Percentiles rank a stretch among this genome's conserved stretches.
phyloP scores from a whole-genome alignment of 1,140 invertebrate genomes.

The Trinorchestia longiramus region DNA sequence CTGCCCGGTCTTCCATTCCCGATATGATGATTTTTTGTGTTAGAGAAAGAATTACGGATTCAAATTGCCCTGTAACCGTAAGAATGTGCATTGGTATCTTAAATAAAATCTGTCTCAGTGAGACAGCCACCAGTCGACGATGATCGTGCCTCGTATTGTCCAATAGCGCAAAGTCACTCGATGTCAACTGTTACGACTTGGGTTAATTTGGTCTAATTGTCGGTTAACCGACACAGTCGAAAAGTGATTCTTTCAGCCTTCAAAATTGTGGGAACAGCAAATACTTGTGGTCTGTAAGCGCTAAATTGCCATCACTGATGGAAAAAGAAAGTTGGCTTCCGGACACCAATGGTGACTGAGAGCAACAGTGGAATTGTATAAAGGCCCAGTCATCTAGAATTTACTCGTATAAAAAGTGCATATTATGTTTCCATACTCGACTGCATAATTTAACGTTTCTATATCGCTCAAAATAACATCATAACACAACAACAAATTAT shows the following conservation, averaged over 20 bases:
- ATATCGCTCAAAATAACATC: too few relatives aligned
- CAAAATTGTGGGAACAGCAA: slow-evolving; percentile 2
- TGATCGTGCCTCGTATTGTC: not conserved
- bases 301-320: not conserved
- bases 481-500: too few relatives aligned
- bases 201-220: slow-evolving; percentile 25
- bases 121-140: not conserved
- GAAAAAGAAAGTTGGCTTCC: not conserved
- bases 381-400: not conserved
- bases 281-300: not conserved
- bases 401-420: not conserved
- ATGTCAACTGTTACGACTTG: not conserved
- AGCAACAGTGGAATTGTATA: not conserved
- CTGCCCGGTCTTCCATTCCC: not conserved
- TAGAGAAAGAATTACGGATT: not conserved
- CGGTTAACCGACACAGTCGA: not conserved
- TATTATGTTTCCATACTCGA: not conserved
- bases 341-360: not conserved
- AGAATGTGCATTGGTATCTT: not conserved
- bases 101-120: not conserved
- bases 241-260: not conserved
- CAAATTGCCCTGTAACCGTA: not conserved
- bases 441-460: not conserved
- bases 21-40: not conserved
- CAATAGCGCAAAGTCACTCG: not conserved